Conservation (phyloP, 2,113 vertebrate species). For the Prinia subflava region DNA sequence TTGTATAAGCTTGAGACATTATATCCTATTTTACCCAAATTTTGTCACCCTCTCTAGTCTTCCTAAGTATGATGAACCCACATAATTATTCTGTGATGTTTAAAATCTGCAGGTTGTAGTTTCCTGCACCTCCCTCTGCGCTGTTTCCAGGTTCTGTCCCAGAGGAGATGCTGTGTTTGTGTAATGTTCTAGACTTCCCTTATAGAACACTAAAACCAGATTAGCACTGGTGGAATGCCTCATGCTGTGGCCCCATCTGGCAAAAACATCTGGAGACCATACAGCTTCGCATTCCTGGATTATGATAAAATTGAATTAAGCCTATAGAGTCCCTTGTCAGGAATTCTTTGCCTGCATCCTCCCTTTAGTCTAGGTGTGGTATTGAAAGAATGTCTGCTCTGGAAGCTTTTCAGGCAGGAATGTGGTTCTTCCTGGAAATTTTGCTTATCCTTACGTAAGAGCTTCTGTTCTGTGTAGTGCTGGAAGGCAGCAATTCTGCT, state of each 20-base stretch:
- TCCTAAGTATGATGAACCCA: not conserved
- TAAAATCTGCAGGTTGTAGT: not conserved
- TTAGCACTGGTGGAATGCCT: not conserved
- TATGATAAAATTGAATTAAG: not conserved
- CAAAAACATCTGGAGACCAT: constrained; percentile 12
- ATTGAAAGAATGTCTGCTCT: constrained; percentile 23
- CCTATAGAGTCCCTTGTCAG: not conserved
- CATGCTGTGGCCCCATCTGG: not conserved
- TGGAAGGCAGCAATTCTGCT: not conserved
- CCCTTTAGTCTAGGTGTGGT: not conserved
- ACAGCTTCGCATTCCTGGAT: not conserved
- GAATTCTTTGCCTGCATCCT: not conserved
- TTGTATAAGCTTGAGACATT: not conserved
- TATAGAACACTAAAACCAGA: not conserved
- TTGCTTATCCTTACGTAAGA: not conserved
- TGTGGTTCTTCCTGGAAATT: constrained; percentile 20
- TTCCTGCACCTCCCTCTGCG: not conserved
- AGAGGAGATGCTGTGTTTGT: not conserved
- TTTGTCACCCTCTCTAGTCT: not conserved
- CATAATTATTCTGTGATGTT: not conserved
- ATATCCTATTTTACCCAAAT: not conserved
- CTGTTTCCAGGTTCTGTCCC: not conserved
- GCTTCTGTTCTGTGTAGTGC: not conserved
- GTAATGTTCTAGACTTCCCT: not conserved
- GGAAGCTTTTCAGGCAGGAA: constrained; percentile 22